Percentiles rank a stretch among this genome's conserved stretches.
phyloP scores from a whole-genome alignment of 2,797 vertebrate genomes.

The Petrocephalus schoutedeni region DNA sequence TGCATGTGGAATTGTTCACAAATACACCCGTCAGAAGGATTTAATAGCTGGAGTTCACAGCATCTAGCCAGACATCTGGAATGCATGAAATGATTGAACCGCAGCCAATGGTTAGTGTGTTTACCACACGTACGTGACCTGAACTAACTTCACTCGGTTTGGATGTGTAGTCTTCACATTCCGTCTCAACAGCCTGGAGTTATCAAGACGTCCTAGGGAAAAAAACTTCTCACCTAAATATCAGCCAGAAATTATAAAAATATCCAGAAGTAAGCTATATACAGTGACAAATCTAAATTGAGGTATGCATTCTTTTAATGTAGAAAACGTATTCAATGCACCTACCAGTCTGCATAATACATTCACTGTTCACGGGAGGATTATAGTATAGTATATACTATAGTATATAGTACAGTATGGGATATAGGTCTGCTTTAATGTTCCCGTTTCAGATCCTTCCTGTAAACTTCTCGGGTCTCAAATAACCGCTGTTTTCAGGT shows the following conservation, averaged over 20 bases:
- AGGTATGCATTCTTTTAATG: too few relatives aligned
- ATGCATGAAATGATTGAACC: not conserved
- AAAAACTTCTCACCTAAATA: not conserved
- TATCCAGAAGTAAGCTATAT: not conserved
- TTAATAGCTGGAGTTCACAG: not conserved
- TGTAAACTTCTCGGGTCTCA: not conserved
- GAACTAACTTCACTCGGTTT: not conserved
- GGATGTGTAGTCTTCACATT: not conserved
- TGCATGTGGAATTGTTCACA: not conserved
- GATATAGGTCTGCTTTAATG: not conserved
- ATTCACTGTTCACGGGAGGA: too few relatives aligned
- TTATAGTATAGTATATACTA: not conserved
- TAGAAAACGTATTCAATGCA: too few relatives aligned
- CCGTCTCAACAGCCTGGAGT: constrained; percentile 2
- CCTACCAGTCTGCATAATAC: too few relatives aligned
- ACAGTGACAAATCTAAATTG: not conserved
- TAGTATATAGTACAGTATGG: not conserved
- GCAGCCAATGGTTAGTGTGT: not conserved
- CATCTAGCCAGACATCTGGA: constrained; percentile 2
- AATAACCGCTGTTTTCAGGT: not conserved
- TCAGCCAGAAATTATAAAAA: not conserved
- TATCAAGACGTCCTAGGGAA: not conserved
- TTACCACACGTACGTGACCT: not conserved
- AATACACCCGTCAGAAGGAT: not conserved
- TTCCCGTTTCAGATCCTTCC: not conserved